These are phyloP conservation scores for Sphaeridia pumilis DNA, from an alignment of 2,888 invertebrate genomes.

Conservation along the genomic window DNA sequence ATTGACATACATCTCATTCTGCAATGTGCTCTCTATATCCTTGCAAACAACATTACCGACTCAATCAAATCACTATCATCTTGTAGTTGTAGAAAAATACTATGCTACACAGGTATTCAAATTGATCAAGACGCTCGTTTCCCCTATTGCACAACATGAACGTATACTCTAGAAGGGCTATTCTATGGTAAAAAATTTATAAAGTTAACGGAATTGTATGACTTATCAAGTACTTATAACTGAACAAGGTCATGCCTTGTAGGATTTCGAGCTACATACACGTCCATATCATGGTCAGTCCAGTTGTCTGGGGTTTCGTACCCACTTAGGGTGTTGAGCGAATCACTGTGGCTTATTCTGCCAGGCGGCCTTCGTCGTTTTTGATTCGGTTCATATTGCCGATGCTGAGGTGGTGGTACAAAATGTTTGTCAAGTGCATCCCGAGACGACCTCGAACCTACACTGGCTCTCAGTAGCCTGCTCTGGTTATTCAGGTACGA, in stretches of 20 bases:
- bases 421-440: slow-evolving; percentile 29
- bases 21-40: no score
- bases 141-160: no score
- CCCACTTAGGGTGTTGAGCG: slow-evolving; percentile 42
- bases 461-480: slow-evolving; percentile 27
- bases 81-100: no score
- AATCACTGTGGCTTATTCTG: slow-evolving; percentile 33
- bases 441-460: slow-evolving; percentile 31
- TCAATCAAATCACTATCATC: no score
- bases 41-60: no score
- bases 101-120: no score
- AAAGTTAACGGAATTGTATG: no score
- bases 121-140: no score
- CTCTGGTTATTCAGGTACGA: slow-evolving; percentile 32
- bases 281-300: slow-evolving; percentile 93
- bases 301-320: slow-evolving; percentile 76
- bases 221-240: slow-evolving; percentile 23
- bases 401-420: slow-evolving; percentile 25
- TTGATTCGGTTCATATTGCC: slow-evolving; percentile 32
- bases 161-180: no score
- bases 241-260: slow-evolving; percentile 57
- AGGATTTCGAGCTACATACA: slow-evolving; percentile 85
- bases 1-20: no score
- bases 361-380: slow-evolving; percentile 22
- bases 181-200: no score